Conservation (phyloP, 2,797 vertebrate genomes). For the Ctenosaura bakeri region DNA sequence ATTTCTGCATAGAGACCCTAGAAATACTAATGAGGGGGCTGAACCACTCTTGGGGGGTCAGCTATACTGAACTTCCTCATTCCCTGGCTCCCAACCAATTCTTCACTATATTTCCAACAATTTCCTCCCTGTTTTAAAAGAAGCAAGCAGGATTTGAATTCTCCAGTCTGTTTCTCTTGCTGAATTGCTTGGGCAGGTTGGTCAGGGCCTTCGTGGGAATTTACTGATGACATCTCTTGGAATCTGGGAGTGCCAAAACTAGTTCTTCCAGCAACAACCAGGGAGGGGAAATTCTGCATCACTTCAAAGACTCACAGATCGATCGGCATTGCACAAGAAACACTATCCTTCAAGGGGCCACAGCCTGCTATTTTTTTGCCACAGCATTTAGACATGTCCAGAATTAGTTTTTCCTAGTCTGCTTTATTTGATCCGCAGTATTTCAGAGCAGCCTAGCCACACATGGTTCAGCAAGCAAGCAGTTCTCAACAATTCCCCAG, state of each 20-base stretch:
- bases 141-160: not conserved
- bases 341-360: not conserved
- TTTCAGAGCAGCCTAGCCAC: accelerated
- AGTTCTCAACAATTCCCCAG: not conserved
- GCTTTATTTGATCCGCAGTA: not conserved
- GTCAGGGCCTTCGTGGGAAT: not conserved
- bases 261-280: not conserved
- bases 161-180: not conserved
- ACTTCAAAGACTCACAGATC: not conserved
- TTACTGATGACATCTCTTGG: not conserved
- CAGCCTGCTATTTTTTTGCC: not conserved
- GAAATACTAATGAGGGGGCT: too few species aligned
- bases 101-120: not conserved
- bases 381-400: not conserved
- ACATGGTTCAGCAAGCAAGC: not conserved
- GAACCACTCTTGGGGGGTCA: too few species aligned
- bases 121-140: not conserved
- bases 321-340: not conserved
- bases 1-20: too few species aligned
- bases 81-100: not conserved
- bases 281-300: too few species aligned
- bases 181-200: not conserved
- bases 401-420: not conserved
- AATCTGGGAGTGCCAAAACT: not conserved
- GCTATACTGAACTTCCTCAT: not conserved